phyloP scores from a whole-genome alignment of 2,888 invertebrate species.

The Pseudococcus longispinus region DNA sequence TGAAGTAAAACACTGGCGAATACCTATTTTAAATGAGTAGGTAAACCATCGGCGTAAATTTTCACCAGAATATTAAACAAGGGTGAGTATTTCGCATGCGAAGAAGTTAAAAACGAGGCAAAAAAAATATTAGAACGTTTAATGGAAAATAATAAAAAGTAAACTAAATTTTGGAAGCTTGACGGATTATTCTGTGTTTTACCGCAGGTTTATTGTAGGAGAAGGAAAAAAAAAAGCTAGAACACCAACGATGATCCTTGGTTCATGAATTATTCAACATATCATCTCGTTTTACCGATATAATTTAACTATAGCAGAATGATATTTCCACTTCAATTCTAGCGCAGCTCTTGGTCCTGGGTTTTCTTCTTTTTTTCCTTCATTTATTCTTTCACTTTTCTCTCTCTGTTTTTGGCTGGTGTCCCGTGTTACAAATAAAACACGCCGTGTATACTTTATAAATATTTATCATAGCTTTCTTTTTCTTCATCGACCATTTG shows the following conservation, averaged over 20 bases:
- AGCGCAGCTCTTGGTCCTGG: neutral
- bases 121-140: slow-evolving; percentile 8
- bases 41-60: neutral
- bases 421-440: slow-evolving; percentile 28
- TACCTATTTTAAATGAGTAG: neutral
- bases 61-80: neutral
- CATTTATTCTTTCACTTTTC: neutral
- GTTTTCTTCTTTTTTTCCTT: neutral
- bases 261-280: slow-evolving; percentile 41
- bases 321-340: slow-evolving; percentile 42
- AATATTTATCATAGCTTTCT: slow-evolving; percentile 28
- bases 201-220: slow-evolving; percentile 14
- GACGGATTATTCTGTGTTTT: slow-evolving; percentile 35
- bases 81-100: neutral
- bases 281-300: slow-evolving; percentile 45
- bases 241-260: slow-evolving; percentile 30
- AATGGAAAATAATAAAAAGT: slow-evolving; percentile 38
- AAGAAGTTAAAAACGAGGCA: neutral
- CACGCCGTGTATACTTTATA: slow-evolving; percentile 4
- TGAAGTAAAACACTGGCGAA: neutral
- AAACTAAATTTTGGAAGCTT: slow-evolving; percentile 27
- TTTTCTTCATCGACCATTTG: neutral
- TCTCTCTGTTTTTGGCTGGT: neutral
- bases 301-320: slow-evolving; percentile 38
- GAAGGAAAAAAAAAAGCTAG: neutral